Evolutionary conservation across 2,797 vertebrate species (phyloP).

Genomic region (Eremophila alpestris): DNA sequence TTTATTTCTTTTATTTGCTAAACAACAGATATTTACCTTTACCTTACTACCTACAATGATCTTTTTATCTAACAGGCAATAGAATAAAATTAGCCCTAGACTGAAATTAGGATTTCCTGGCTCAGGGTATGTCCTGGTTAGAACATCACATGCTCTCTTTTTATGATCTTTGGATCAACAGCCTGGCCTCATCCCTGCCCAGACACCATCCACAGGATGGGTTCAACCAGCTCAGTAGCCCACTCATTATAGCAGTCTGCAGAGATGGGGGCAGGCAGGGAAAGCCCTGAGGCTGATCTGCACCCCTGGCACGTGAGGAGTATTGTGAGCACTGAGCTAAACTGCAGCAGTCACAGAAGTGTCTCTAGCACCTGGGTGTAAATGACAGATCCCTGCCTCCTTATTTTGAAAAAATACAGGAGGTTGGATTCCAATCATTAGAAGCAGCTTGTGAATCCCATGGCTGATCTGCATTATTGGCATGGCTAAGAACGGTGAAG

Average conservation of each 20-base stretch:
- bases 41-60: not conserved
- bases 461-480: not conserved
- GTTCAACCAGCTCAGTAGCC: not conserved
- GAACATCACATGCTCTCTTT: not conserved
- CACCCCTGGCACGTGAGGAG: not conserved
- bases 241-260: not conserved
- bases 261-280: not conserved
- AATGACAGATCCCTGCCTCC: not conserved
- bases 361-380: not conserved
- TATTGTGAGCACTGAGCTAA: not conserved
- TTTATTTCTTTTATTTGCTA: not conserved
- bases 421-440: not conserved
- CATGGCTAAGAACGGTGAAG: not conserved
- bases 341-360: not conserved
- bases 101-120: not conserved
- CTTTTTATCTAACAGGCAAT: not conserved
- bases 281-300: not conserved
- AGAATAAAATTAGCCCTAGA: not conserved
- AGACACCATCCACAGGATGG: not conserved
- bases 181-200: not conserved
- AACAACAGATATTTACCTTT: not conserved
- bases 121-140: not conserved
- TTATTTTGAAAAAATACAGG: not conserved
- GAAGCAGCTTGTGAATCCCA: not conserved
- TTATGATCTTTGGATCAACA: not conserved